A percentile compares a stretch with the other conserved stretches of the same genome.
phyloP scores from a whole-genome alignment of 2,888 invertebrate species.

The Archips xylosteana region DNA sequence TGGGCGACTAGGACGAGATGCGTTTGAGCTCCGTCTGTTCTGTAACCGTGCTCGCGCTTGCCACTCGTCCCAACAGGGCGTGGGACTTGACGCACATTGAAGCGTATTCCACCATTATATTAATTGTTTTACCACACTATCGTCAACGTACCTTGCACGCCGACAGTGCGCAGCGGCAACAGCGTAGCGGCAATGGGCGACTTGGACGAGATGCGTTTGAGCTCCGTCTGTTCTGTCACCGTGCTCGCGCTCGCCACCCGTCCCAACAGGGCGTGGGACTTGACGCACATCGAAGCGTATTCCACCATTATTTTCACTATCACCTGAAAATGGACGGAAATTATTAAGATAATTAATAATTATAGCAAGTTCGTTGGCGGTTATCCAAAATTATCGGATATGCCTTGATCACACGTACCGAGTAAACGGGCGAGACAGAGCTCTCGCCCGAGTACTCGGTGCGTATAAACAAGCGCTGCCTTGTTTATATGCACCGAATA shows the following conservation, averaged over 20 bases:
- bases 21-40: conserved; percentile 90
- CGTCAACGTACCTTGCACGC: conserved; percentile 92
- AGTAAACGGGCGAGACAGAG: no score
- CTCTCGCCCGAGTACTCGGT: no score
- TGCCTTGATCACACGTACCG: no score
- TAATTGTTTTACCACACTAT: no score
- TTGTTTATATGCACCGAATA: no score
- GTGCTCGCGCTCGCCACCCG: conserved; percentile 93
- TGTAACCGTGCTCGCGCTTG: conserved; percentile 90
- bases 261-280: conserved; percentile 96
- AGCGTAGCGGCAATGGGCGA: conserved; percentile 92
- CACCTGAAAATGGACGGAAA: conserved; percentile 82
- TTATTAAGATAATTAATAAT: background rate
- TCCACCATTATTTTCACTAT: conserved; percentile 98
- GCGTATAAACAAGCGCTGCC: no score
- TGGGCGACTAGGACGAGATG: conserved; percentile 90
- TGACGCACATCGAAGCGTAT: conserved; percentile 95
- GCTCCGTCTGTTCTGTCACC: conserved; percentile 89
- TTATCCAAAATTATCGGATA: no score
- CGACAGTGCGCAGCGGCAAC: conserved; percentile 97
- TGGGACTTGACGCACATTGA: conserved; percentile 97
- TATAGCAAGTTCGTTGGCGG: no score
- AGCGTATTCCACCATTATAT: conserved; percentile 84
- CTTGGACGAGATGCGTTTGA: conserved; percentile 90
- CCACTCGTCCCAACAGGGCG: conserved; percentile 94